These are phyloP conservation scores for Pachycephala philippinensis DNA, from an alignment of 2,113 vertebrate species.

Conservation along the genomic window DNA sequence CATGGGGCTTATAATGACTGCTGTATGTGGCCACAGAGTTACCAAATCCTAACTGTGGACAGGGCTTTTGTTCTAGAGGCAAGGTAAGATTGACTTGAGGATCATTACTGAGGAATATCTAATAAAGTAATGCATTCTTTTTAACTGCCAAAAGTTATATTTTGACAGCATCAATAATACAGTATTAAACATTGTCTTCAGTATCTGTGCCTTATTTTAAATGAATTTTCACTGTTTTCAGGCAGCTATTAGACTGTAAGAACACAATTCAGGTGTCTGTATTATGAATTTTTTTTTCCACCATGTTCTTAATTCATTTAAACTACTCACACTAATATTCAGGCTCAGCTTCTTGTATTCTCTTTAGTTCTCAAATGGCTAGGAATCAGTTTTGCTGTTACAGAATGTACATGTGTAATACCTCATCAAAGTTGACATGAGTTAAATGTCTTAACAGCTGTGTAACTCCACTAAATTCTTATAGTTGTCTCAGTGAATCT, in stretches of 20 bases:
- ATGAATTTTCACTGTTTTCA: neutral
- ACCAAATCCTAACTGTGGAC: neutral
- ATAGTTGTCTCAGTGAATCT: neutral
- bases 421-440: neutral
- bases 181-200: constrained; percentile 7
- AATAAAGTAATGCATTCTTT: neutral
- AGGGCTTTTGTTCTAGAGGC: neutral
- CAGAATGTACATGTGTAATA: neutral
- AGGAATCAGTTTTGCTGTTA: neutral
- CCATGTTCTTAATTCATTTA: neutral
- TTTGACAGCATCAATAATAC: neutral
- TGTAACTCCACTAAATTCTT: neutral
- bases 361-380: neutral
- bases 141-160: constrained; percentile 28
- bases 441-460: neutral
- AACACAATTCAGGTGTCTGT: neutral
- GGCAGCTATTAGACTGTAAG: neutral
- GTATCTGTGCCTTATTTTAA: constrained; percentile 43
- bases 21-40: neutral
- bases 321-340: neutral
- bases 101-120: neutral
- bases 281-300: neutral
- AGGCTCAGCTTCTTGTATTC: neutral
- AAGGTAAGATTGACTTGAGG: neutral
- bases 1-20: neutral